Percentiles rank a stretch among this genome's conserved stretches.
These are phyloP conservation scores for Anomalospiza imberbis DNA, from an alignment of 2,797 vertebrate genomes.

Conservation along the genomic window DNA sequence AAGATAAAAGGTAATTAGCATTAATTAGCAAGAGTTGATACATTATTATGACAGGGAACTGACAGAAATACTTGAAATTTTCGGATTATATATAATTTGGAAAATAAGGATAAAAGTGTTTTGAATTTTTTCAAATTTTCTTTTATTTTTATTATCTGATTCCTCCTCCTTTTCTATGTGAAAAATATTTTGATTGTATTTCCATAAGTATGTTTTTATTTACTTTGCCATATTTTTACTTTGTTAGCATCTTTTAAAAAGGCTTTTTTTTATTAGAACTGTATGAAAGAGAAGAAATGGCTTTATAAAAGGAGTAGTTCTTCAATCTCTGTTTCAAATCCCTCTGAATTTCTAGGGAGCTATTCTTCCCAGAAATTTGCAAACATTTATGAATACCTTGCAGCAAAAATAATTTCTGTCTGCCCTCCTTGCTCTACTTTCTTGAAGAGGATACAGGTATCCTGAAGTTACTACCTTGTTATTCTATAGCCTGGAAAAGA, in stretches of 20 bases:
- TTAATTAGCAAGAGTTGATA: not conserved
- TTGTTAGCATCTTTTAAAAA: not conserved
- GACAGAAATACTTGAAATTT: not conserved
- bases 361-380: not conserved
- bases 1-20: not conserved
- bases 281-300: not conserved
- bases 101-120: not conserved
- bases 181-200: not conserved
- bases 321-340: not conserved
- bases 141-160: not conserved
- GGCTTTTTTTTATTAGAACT: not conserved
- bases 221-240: not conserved
- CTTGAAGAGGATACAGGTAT: not conserved
- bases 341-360: not conserved
- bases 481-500: not conserved
- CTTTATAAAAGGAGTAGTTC: not conserved
- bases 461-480: not conserved
- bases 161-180: not conserved
- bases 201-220: not conserved
- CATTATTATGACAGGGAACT: not conserved
- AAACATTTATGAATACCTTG: not conserved
- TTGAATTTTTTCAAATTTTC: not conserved
- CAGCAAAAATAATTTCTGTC: not conserved
- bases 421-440: not conserved
- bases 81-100: not conserved